phyloP scores from a whole-genome alignment of 2,888 invertebrate species.

The Mimumesa dahlbomi region DNA sequence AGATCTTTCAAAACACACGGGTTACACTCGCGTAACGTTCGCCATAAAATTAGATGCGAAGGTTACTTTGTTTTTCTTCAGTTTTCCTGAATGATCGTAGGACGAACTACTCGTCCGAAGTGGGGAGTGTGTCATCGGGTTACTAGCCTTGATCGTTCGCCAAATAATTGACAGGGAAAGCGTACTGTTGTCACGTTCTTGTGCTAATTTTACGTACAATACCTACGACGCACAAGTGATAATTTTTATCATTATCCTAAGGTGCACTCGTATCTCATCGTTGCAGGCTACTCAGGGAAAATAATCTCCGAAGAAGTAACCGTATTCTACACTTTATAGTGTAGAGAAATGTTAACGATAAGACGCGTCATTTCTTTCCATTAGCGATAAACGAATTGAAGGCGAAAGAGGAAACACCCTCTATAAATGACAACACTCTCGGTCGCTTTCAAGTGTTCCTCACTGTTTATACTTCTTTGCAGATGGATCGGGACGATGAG shows the following conservation, averaged over 20 bases:
- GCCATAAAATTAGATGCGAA: neutral
- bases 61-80: neutral
- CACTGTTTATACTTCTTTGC: too few species aligned
- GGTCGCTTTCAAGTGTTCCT: too few species aligned
- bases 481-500: conserved; percentile 77
- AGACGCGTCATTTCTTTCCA: too few species aligned
- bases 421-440: too few species aligned
- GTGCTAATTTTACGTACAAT: conserved; percentile 68
- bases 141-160: conserved; percentile 77
- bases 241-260: conserved; percentile 30
- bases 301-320: too few species aligned
- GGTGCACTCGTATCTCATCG: conserved; percentile 2
- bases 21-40: too few species aligned
- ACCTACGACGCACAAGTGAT: conserved; percentile 60
- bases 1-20: too few species aligned
- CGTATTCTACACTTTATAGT: too few species aligned
- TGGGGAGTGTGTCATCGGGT: conserved; percentile 69
- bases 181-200: conserved; percentile 68
- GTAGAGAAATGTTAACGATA: too few species aligned
- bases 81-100: conserved; percentile 53
- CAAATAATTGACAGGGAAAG: conserved; percentile 77
- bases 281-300: too few species aligned
- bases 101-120: conserved; percentile 34
- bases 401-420: too few species aligned
- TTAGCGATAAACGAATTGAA: too few species aligned